Base-by-base conservation (phyloP, 2,797 vertebrate genomes). In the Periparus ater region DNA sequence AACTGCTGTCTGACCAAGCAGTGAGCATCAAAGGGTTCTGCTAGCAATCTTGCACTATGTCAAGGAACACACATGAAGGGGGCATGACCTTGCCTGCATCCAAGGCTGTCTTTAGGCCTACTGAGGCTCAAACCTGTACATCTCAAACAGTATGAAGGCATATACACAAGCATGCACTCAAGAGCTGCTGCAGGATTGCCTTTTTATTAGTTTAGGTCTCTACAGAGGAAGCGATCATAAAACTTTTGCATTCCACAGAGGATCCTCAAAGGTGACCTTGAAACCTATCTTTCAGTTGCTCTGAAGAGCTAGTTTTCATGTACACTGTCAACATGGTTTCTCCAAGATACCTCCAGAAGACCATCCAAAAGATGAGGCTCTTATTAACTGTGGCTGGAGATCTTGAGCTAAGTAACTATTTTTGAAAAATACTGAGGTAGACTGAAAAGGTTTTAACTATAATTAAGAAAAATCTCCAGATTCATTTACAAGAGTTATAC, bases 81-180 rank as follows among this genome's bases (percentile, higher is more conserved):
- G 23, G 9, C n/a, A 70, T 8, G 14, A 62, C 62, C 42, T 54
- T 77, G 66, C 47, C 54, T 61, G 30, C 66, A 74, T n/a, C 17
- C 71, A 30, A 86, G 21, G 63, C 15, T 40, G 38, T 34, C 40
- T 66, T 65, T 17, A 60, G 54, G 57, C 30, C 23, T 44, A 16
- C 26, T 44, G 38, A 85, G 16, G 20, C 42, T 83, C 60, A 83
- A 44, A 86, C 30, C 18, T 50, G 10, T 40, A 58, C 27, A 44
- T 44, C 29, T 55, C 60, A 55, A 63, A 34, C 13, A 78, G 23
- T 8, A 32, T 3, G 17, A 68, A 63, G 70, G 45, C 23, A 47
- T 10, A 11, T 8, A 26, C 2, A 4, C 16, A 62, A 40, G 18
- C 23, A 55, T 2, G 17, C 34, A 55, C 26, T 42, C 0, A 0